Evolutionary conservation across 2,888 invertebrate species (phyloP), one percentile per base, ranked within the genome.

Genomic region (Myathropa florea): DNA sequence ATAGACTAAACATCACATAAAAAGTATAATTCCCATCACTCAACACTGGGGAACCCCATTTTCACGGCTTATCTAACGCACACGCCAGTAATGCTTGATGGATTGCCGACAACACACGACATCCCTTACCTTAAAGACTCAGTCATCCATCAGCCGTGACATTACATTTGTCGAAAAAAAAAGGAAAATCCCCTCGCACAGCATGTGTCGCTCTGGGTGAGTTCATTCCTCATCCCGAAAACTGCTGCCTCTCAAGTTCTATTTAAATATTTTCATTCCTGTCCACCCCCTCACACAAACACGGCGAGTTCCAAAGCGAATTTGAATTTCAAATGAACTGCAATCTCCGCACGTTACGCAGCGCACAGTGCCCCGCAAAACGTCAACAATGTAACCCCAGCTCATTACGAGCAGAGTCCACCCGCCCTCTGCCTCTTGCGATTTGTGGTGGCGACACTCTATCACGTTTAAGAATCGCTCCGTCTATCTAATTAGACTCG

Each of bases 401-500:
- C 6, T 65, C 68, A 57, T 33, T 57, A 33, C 57, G 57, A 55
- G 46, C 46, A 18, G 46, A 46, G 46, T 46, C 46, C 46, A 18
- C 46, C 30, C 6, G 12, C 14, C 30, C 36, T 24, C 28, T 18
- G 10, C 21, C 12, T 4, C 26, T 46, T 59, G 70, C 70, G 28
- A 60, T n/a, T 21, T 46, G 46, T 2, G 28, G 39, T 60, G 60
- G 60, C 26, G 60, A 26, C 24, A 24, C 71, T 71, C 61, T 72
- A 63, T 72, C 72, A 72, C 72, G 72, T 72, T 72, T 72, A 63
- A 63, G 53, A 63, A 53, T 63, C 61, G 18, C 60, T 72, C 53
- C n/a, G 61, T 63, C 72, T 72, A 23, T 72, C 72, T 72, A 72
- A 72, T 72, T 72, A 72, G 61, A 61, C 72, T 72, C 46, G 21